Evolutionary conservation across 2,113 vertebrate species (phyloP), one percentile per base, ranked within the genome.

Genomic region (Marmota flaviventris): DNA sequence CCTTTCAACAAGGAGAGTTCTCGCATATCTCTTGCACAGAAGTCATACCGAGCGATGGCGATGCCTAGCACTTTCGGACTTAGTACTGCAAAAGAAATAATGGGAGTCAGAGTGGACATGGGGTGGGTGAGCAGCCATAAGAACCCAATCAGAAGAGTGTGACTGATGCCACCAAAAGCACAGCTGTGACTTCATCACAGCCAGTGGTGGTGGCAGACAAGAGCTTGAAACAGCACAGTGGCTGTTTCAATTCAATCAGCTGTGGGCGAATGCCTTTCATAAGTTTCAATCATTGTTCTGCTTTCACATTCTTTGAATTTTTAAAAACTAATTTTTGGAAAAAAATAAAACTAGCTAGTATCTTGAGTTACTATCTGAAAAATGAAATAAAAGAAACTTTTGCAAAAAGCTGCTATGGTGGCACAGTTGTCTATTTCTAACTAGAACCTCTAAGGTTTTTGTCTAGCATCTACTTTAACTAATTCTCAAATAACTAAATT

Each of bases 1-100:
- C 99, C 99, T 97, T 99, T 99, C 98, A 99, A 56, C 58, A 99
- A 97, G 56, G 99, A 99, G 25, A 99, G 98, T 34, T 99, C 99
- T 24, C 99, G 98, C 95, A 99, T 99, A 97, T 99, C 99, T 29
- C 99, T 98, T 0, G 99, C 99, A 81, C 99, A 99, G 99, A 99
- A 99, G 98, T 99, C 99, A 48, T 99, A 99, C 29, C 99, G 99
- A 2, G 99, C 99, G 3, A 99, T 99, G 48, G 99, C 99, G 82
- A 99, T 99, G 18, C 99, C 99, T 2, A 99, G 99, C 98, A 99
- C 99, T 98, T 99, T 99, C 0, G 99, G 99, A 53, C 99, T 99
- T 8, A 99, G 97, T 98, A 99, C 99, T 99, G 98, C 2, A 87
- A 97, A 56, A 88, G 91, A 97, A 92, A 97, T 1, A 96, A 3